Evolutionary conservation across 2,113 vertebrate species (phyloP), one percentile per base, ranked within the genome.

Genomic region (Pantherophis guttatus): DNA sequence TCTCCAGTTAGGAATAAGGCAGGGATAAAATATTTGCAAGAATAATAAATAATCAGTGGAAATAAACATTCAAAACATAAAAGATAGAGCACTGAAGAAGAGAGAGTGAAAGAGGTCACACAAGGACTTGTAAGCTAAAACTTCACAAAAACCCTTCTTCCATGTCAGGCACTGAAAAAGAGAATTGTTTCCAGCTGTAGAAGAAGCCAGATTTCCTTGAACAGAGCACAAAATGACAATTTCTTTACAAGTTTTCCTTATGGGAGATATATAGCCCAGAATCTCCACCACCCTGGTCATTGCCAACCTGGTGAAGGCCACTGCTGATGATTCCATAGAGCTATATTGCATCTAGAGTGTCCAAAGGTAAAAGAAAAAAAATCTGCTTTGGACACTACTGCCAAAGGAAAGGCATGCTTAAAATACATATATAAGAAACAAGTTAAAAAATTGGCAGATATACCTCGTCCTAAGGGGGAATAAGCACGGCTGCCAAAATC

Each of bases 1-100:
- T 59, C 55, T 90, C 24, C n/a, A 90, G 4, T 86, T 87, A 93
- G 81, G 75, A 90, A 90, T 93, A 93, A 90, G 92, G 88, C 92
- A 86, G 89, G 92, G 50, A 15, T 90, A 29, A 81, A n/a, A 90
- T 70, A 59, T 55, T 54, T 55, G 55, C 70, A 29, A 44, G 50
- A 86, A 17, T 23, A 75, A 48, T 55, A 54, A 88, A 33, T 59
- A 11, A 90, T 85, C 53, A 55, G 39, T 53, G 53, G 57, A 81
- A 92, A 48, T 70, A 87, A 50, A 81, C 54, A 21, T 89, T 24
- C 1, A 90, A 44, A 62, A 10, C 54, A 81, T 81, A 44, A 81
- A 44, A 44, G 17, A 81, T 9, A 81, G 75, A 81, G 17, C 17
- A 44, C 8, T 81, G 75, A 65, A 13, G 86, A 86, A 29, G 13